These are phyloP conservation scores for Mactra quadrangularis DNA, from an alignment of 1,140 invertebrate genomes.

Conservation along the genomic window DNA sequence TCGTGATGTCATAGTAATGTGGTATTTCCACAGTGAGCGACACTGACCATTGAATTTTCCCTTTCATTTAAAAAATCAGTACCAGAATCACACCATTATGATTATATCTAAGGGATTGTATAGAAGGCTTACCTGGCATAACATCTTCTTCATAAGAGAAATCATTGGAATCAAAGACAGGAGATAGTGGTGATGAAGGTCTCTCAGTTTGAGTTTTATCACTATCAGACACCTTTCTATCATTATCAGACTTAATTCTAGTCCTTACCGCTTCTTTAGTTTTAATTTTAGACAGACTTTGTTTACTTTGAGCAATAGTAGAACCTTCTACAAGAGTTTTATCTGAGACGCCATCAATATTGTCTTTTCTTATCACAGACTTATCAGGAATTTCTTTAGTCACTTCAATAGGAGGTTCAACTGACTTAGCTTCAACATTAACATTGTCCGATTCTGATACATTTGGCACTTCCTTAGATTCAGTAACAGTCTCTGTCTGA, in stretches of 20 bases:
- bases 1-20: no score
- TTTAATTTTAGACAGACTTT: constrained; percentile 11
- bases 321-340: background rate
- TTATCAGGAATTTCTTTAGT: constrained; percentile 14
- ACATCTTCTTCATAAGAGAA: constrained; percentile 57
- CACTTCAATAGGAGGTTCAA: background rate
- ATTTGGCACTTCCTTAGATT: constrained; percentile 35
- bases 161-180: constrained; percentile 45
- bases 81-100: no score
- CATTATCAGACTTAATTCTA: no score
- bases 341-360: background rate
- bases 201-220: background rate
- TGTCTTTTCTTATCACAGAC: constrained; percentile 14
- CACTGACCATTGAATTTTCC: no score
- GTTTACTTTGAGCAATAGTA: no score
- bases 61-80: no score
- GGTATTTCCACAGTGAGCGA: no score
- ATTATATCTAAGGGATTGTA: no score
- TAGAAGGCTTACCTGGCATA: constrained; percentile 58
- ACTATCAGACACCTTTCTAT: no score
- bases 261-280: background rate
- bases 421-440: constrained; percentile 1
- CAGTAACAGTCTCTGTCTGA: no score
- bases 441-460: constrained; percentile 16
- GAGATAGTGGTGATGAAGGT: constrained; percentile 35